These are phyloP conservation scores for Brachypteracias leptosomus DNA, from an alignment of 2,113 vertebrate genomes.

Conservation along the genomic window DNA sequence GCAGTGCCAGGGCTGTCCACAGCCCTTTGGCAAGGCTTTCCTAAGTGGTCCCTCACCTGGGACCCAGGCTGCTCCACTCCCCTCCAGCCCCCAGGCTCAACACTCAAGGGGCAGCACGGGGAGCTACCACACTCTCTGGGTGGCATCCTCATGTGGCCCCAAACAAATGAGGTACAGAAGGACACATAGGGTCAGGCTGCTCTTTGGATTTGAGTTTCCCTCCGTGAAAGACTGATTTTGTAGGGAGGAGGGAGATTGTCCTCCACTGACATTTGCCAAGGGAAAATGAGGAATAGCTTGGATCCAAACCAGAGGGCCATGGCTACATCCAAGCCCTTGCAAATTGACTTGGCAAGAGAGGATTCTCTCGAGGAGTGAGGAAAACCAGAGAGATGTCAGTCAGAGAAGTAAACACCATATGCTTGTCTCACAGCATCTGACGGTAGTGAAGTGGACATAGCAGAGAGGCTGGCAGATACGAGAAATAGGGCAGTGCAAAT, in stretches of 20 bases:
- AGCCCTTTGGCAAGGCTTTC: conserved; percentile 5
- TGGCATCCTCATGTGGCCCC: background rate
- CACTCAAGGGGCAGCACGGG: background rate
- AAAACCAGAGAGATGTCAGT: conserved; percentile 59
- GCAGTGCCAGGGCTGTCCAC: background rate
- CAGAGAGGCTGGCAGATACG: background rate
- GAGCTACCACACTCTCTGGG: background rate
- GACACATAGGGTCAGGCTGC: background rate
- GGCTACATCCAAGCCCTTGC: conserved; percentile 68
- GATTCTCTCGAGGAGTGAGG: conserved; percentile 60
- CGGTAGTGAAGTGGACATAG: conserved; percentile 47
- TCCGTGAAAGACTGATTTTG: conserved; percentile 13
- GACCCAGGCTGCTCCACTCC: background rate
- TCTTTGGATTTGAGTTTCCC: background rate
- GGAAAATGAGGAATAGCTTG: conserved; percentile 60
- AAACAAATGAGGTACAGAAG: background rate
- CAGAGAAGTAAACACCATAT: conserved; percentile 66
- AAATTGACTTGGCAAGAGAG: conserved; percentile 73
- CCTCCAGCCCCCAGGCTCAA: background rate
- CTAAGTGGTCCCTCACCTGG: background rate
- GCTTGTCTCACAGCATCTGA: conserved; percentile 67
- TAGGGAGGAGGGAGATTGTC: background rate
- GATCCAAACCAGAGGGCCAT: conserved; percentile 51
- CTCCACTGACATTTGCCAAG: conserved; percentile 38
- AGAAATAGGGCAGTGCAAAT: conserved; percentile 26